Conservation (phyloP, 1,140 invertebrate species). For the Calliphora vicina region DNA sequence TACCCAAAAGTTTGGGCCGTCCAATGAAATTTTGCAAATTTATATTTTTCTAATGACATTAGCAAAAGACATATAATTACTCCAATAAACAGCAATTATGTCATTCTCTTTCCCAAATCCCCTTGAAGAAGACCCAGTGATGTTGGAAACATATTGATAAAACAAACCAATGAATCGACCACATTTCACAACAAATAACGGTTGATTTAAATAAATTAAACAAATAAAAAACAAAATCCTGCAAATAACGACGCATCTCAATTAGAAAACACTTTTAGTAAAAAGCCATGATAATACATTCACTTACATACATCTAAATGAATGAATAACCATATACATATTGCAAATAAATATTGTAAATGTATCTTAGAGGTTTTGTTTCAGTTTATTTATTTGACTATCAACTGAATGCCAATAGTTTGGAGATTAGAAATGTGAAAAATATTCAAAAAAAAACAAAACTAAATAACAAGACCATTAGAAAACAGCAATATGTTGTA, state of each 20-base stretch:
- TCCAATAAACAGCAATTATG: too few relatives aligned
- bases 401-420: constrained; percentile 22
- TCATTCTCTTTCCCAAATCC: too few relatives aligned
- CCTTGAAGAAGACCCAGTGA: too few relatives aligned
- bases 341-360: neutral
- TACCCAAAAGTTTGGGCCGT: too few relatives aligned
- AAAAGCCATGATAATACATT: neutral
- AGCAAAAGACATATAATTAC: too few relatives aligned
- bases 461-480: too few relatives aligned
- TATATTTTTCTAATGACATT: too few relatives aligned
- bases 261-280: constrained; percentile 5
- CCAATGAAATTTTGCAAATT: too few relatives aligned
- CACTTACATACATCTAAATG: neutral
- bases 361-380: neutral
- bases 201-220: constrained; percentile 3
- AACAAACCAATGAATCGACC: too few relatives aligned
- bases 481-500: too few relatives aligned
- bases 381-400: neutral
- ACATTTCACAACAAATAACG: neutral
- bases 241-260: neutral
- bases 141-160: too few relatives aligned
- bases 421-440: neutral
- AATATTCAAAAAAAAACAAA: neutral
- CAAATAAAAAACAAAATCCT: neutral
- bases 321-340: neutral